Base-by-base conservation (phyloP, 2,113 vertebrate species). In the Hippocampus barbouri region DNA sequence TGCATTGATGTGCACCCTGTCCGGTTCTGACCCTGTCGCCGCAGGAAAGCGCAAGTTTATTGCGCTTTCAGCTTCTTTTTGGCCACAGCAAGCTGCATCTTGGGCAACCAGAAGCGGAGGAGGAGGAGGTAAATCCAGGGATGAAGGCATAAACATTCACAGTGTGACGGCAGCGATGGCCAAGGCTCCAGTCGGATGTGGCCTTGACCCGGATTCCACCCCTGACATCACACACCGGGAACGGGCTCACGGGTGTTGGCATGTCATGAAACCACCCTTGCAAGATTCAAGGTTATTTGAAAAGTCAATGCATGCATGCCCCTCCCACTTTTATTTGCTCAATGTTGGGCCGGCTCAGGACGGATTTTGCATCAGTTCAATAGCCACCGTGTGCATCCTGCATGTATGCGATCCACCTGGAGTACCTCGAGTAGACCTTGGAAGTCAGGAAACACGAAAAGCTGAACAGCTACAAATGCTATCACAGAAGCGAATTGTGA, bases 171-270 rank as follows among this genome's bases (percentile, higher is more conserved):
- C 74, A 54, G 34, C 70, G 65, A 79, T 72, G 66, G 73, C 75
- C 74, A 67, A 30, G 66, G 79, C 40, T 57, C 51, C 21, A 6
- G 34, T 60, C n/a, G 53, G 43, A 69, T 49, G 5, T 67, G 85
- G 79, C 83, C 85, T 84, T 89, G 84, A 83, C 83, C 87, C 71
- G 75, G 67, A 79, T 68, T 60, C 59, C 69, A 70, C 73, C 74
- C 34, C 68, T 51, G 64, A 69, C 20, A 12, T 34, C 60, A 66
- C 54, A 77, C 9, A 2, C 45, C 71, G 3, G 8, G 54, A 73
- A 23, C 66, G 64, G 73, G 27, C 30, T 53, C 54, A 54, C 65
- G 60, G 75, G 81, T 70, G 73, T 30, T 78, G 78, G 83, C 79
- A 73, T 71, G 64, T 80, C 66, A 74, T 81, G 76, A 80, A 70